Base-by-base conservation (phyloP, 2,888 invertebrate species). In the Rhingia campestris region DNA sequence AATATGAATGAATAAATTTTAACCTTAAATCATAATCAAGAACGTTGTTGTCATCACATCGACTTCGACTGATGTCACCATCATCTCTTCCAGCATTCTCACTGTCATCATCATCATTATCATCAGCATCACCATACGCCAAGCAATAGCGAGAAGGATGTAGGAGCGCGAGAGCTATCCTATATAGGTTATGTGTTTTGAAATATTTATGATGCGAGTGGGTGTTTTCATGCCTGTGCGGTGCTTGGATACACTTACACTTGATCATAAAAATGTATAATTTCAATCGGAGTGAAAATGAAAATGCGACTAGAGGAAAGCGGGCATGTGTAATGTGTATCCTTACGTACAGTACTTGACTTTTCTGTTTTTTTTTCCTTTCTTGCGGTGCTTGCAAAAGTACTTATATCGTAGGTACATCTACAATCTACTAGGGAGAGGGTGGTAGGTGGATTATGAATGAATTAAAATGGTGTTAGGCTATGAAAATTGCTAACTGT, bases 1-100 rank as follows among this genome's bases (percentile, higher is more conserved):
- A 59, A 70, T 72, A 76, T 75, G 74, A 74, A 67, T 72, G 73
- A 72, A 72, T 77, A 76, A 53, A 82, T 67, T 77, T 67, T 35
- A 82, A 73, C 61, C 61, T 77, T 63, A 56, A 76, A 72, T 72
- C 70, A 75, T 63, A 66, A 61, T 67, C 45, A 61, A 56, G 10
- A 72, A 67, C 47, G 43, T 61, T 67, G 49, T 39, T 67, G 76
- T 37, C 30, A 58, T 58, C 74, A 59, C 66, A 64, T 64, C 41
- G 45, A 49, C 64, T 61, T 51, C 32, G 22, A 22, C 22, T 51
- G 59, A 72, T 72, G 72, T 61, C 51, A 53, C 61, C 80, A 74
- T 74, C 74, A 58, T 58, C 61, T 61, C 53, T 69, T 56, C 22
- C 37, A 73, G 54, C 61, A 66, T 39, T 54, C 73, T 67, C 64